Evolutionary conservation across 2,113 vertebrate genomes (phyloP), one percentile per base, ranked within the genome.

Genomic region (Bubo blakistoni): DNA sequence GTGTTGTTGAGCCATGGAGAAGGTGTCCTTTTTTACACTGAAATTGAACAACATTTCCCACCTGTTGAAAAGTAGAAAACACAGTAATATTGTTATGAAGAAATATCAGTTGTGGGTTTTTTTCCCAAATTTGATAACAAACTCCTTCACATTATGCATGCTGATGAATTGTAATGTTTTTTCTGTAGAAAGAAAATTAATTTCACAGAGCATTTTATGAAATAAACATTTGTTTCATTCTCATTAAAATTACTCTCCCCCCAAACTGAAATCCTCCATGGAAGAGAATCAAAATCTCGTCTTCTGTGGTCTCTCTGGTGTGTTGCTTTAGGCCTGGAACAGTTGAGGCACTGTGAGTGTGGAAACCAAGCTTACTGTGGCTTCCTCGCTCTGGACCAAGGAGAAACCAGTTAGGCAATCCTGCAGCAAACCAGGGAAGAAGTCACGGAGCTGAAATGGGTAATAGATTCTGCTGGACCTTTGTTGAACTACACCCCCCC

Each of bases 21-120:
- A 99, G 99, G 94, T 99, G 99, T 65, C 99, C 99, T 94, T 99
- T 99, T 58, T 99, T 98, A 93, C 99, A 99, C 72, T 99, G 99
- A 97, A 99, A 99, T 40, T 99, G 99, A 95, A 99, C 98, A 61
- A 98, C 98, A 96, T 98, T 99, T 80, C 99, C 99, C 73, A 99
- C 99, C 99, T 99, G 62, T 96, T 57, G 59, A 91, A 94, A 96
- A 79, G 57, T 3, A 78, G 46, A 91, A 83, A 90, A 34, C 15
- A 61, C 18, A 79, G 7, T 58, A 46, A 63, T 81, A 77, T 40
- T 79, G 16, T 86, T 72, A 85, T 27, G 16, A 83, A 26, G 14
- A 70, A 81, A 42, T 70, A 58, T 29, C 20, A 58, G 7, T 9
- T 58, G 22, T 2, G 2, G 1, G 13, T 19, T 40, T 8, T 55